phyloP scores from a whole-genome alignment of 2,113 vertebrate genomes.

The Cephalopterus ornatus region DNA sequence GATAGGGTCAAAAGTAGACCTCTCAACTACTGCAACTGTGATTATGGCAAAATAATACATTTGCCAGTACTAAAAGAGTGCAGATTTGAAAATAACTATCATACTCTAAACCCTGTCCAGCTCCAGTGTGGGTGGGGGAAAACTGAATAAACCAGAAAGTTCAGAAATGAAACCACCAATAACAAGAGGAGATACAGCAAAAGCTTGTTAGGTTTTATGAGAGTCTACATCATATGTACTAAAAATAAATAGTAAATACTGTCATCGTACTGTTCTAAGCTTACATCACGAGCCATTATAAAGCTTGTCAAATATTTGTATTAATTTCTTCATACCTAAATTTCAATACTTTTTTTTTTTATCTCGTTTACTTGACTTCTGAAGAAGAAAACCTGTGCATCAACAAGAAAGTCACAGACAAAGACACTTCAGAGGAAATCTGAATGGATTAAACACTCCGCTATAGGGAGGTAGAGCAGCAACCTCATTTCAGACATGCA shows the following conservation, averaged over 20 bases:
- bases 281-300: neutral
- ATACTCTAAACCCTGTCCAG: neutral
- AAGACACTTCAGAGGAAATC: neutral
- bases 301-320: neutral
- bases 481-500: slow-evolving; percentile 52
- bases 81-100: neutral
- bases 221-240: neutral
- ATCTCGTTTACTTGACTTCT: slow-evolving; percentile 13
- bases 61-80: neutral
- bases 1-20: neutral
- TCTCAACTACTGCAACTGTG: neutral
- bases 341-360: neutral
- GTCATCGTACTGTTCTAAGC: neutral
- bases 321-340: neutral
- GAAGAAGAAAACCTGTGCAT: neutral
- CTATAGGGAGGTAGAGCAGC: slow-evolving; percentile 6
- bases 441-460: neutral
- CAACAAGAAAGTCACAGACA: neutral
- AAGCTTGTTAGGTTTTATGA: neutral
- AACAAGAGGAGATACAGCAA: neutral
- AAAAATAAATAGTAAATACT: neutral
- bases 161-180: neutral
- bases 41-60: neutral
- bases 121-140: neutral
- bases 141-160: neutral